Evolutionary conservation across 2,797 vertebrate genomes (phyloP).

Genomic region (Rhynchonycteris naso): DNA sequence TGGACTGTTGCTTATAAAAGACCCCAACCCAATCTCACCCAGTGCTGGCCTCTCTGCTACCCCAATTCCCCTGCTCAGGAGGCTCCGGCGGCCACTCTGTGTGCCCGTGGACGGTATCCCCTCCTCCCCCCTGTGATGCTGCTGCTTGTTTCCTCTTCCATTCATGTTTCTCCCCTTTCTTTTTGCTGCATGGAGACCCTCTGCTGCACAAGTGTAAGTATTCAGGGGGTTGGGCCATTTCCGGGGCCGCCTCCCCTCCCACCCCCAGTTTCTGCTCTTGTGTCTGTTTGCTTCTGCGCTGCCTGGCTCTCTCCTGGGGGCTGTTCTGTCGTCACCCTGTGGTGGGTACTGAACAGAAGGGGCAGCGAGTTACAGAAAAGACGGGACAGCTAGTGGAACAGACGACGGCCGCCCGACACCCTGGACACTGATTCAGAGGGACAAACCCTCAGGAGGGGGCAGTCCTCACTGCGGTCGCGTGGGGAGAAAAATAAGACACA

Average conservation of each 20-base stretch:
- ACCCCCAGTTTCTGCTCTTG: slow-evolving; percentile 77
- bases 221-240: slow-evolving; percentile 83
- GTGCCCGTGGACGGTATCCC: slow-evolving; percentile 78
- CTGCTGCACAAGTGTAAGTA: slow-evolving; percentile 96
- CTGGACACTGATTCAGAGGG: slow-evolving; percentile 16
- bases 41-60: slow-evolving; percentile 70
- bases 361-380: slow-evolving; percentile 63
- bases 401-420: neutral
- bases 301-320: slow-evolving; percentile 75
- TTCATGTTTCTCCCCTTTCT: slow-evolving; percentile 89
- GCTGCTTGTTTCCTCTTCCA: slow-evolving; percentile 86
- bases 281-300: slow-evolving; percentile 82
- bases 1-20: slow-evolving; percentile 21
- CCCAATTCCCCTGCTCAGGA: slow-evolving; percentile 75
- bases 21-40: neutral
- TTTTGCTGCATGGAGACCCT: slow-evolving; percentile 94
- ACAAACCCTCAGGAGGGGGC: neutral
- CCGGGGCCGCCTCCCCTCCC: neutral
- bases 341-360: slow-evolving; percentile 70
- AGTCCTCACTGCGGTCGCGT: neutral
- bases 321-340: slow-evolving; percentile 66
- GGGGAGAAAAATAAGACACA: neutral
- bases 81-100: slow-evolving; percentile 75
- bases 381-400: slow-evolving; percentile 49
- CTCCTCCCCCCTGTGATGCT: slow-evolving; percentile 78